Base-by-base conservation (phyloP, 2,888 invertebrate species). In the Nemotelus pantherinus region DNA sequence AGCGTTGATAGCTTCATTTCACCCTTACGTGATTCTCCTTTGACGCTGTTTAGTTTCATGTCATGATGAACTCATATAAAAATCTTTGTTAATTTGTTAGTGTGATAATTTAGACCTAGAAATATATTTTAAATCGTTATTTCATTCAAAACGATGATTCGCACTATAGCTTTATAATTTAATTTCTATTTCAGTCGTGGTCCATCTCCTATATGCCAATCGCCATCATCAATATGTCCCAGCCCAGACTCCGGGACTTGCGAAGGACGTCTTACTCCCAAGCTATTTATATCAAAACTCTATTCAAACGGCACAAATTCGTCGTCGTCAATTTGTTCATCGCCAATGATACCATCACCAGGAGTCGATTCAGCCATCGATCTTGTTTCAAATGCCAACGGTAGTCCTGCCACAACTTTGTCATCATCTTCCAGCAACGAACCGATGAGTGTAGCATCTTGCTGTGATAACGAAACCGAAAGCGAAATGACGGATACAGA, bases 191-290 rank as follows among this genome's bases (percentile, higher is more conserved):
- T 25, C 79, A 86, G 86, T 77, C 86, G 87, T 45, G 87, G 87
- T 9, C 84, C 87, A 2, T 87, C 87, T 67, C 87, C 87, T 2
- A 83, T 86, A 77, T 86, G 86, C 79, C 87, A 87, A 84, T 87
- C 87, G 25, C 87, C 87, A n/a, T 86, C 86, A 9, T 86, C 87
- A 3, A 83, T 87, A 50, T 87, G 87, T 63, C 86, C 86, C 76
- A 87, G 87, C 65, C 87, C 87, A 6, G 87, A 87, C 80, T 87
- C 87, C 41, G 87, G 86, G 55, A 86, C 86, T 41, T 86, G 84
- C 76, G 87, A 87, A 75, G 87, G 87, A 25, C 86, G 87, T 71
- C 86, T 84, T n/a, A 87, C 87, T 53, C 87, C 87, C 80, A 87
- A 87, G 81, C 80, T 87, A 4, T 85, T 87, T 72, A 83, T 86